These are phyloP conservation scores for Anthoscopus minutus DNA, from an alignment of 2,113 vertebrate genomes.

Conservation along the genomic window DNA sequence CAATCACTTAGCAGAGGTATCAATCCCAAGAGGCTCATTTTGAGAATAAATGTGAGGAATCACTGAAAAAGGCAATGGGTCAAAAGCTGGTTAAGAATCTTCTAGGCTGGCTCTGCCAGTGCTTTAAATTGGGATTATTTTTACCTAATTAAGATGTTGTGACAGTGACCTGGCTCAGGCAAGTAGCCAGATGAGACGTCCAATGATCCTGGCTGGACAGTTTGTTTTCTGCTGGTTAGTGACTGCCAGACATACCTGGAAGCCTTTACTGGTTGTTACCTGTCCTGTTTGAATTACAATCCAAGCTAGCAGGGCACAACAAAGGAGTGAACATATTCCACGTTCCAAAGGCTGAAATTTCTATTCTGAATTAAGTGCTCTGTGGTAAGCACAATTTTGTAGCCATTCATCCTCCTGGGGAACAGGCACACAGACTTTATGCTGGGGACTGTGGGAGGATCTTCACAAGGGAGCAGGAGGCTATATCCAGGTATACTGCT, in stretches of 20 bases:
- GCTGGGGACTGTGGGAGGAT: neutral
- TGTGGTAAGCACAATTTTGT: neutral
- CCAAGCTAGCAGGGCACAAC: neutral
- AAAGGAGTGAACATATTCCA: neutral
- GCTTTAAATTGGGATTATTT: neutral
- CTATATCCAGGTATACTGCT: neutral
- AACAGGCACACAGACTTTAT: neutral
- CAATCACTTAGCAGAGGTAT: neutral
- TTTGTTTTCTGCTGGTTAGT: neutral
- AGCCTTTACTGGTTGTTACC: neutral
- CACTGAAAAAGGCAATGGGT: neutral
- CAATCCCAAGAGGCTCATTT: neutral
- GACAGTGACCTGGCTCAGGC: neutral
- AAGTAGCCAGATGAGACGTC: neutral
- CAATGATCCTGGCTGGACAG: neutral
- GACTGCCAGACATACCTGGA: neutral
- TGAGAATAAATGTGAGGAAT: neutral
- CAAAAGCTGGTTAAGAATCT: neutral
- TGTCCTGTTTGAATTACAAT: neutral
- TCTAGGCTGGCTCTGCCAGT: neutral
- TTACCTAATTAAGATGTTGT: neutral
- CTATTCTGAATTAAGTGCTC: neutral
- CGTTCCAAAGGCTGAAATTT: neutral
- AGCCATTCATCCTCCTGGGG: neutral
- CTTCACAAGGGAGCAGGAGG: neutral